Evolutionary conservation across 2,113 vertebrate species (phyloP).

Genomic region (Trinectes maculatus): DNA sequence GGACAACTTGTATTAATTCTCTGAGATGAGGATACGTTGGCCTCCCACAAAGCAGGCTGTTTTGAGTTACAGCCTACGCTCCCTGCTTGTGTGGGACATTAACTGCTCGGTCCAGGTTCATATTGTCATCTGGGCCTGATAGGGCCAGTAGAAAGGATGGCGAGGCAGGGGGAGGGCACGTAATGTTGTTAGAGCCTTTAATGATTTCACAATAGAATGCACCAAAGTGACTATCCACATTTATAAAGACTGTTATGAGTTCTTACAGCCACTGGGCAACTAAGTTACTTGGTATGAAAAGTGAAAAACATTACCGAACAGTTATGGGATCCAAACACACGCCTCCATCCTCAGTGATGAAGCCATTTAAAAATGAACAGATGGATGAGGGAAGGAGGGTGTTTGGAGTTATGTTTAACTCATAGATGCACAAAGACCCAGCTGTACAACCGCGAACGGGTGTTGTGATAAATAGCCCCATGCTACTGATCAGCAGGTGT

Average conservation of each 20-base stretch:
- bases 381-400: conserved; percentile 37
- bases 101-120: conserved; percentile 68
- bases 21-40: conserved; percentile 62
- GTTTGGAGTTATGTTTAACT: conserved; percentile 19
- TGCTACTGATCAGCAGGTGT: too few species aligned
- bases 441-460: too few species aligned
- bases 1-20: conserved; percentile 76
- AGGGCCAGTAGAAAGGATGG: conserved; percentile 37
- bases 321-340: conserved; percentile 14
- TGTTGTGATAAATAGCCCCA: too few species aligned
- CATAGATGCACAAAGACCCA: not conserved
- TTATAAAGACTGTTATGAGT: not conserved
- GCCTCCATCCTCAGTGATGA: conserved; percentile 19
- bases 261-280: not conserved
- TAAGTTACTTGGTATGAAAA: conserved; percentile 15
- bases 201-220: conserved; percentile 26
- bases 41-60: conserved; percentile 71
- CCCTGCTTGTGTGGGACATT: conserved; percentile 69
- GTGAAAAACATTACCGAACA: conserved; percentile 17
- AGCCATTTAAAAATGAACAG: conserved; percentile 28
- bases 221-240: conserved; percentile 18
- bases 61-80: conserved; percentile 70
- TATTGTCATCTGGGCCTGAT: conserved; percentile 66
- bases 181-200: conserved; percentile 45
- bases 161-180: conserved; percentile 12